Evolutionary conservation across 2,888 invertebrate species (phyloP).

Genomic region (Euplagia quadripunctaria): DNA sequence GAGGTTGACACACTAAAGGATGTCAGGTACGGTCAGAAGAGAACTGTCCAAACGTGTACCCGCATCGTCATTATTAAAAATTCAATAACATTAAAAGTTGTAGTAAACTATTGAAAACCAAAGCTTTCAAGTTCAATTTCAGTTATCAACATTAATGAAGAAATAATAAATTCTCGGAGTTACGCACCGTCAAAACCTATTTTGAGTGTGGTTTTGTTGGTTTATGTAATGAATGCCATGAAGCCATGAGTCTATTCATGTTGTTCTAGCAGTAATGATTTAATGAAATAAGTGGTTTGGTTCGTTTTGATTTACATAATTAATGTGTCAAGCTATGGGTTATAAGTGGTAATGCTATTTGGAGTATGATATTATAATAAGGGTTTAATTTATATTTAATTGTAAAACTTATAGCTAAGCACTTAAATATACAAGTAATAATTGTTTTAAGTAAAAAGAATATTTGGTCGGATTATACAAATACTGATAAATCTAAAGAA

Average conservation of each 20-base stretch:
- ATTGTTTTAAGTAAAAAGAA: too few species aligned
- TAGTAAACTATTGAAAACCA: neutral
- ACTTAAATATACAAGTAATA: too few species aligned
- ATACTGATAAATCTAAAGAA: too few species aligned
- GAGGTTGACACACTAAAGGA: neutral
- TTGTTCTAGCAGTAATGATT: slow-evolving; percentile 6
- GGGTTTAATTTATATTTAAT: too few species aligned
- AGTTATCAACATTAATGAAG: neutral
- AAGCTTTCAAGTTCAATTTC: neutral
- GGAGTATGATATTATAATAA: too few species aligned
- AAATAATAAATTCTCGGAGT: neutral
- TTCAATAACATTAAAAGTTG: neutral
- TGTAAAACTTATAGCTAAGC: too few species aligned
- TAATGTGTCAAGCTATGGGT: neutral
- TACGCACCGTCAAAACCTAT: neutral
- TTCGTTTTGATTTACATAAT: neutral
- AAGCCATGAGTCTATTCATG: neutral
- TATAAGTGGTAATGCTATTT: neutral
- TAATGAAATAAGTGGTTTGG: neutral
- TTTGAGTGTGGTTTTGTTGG: neutral
- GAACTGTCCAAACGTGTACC: neutral
- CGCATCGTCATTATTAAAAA: neutral
- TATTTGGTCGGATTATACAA: too few species aligned
- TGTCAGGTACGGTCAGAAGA: neutral
- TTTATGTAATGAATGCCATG: neutral